phyloP scores from a whole-genome alignment of 1,140 invertebrate species.

The Drosophila grimshawi region DNA sequence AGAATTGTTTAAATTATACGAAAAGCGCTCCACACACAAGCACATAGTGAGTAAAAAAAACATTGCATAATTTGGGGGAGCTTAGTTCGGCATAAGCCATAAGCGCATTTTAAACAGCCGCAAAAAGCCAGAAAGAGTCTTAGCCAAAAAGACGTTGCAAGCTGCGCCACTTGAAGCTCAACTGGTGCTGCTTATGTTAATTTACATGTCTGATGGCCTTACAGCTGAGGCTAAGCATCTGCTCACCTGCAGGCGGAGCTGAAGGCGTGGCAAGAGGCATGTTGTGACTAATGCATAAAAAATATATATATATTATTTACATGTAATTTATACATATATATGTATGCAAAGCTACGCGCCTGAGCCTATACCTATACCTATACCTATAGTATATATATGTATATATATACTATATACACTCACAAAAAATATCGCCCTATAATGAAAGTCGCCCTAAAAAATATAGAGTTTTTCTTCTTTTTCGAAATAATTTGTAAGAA shows the following conservation, averaged over 20 bases:
- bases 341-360: slow-evolving; percentile 35
- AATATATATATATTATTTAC: slow-evolving; percentile 36
- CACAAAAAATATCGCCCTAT: too few species aligned
- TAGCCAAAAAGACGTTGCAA: slow-evolving; percentile 44
- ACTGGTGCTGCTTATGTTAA: slow-evolving; percentile 70
- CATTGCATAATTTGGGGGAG: slow-evolving; percentile 64
- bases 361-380: too few species aligned
- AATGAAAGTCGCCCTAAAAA: too few species aligned
- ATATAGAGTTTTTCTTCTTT: too few species aligned
- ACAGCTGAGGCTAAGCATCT: slow-evolving; percentile 38
- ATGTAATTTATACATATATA: slow-evolving; percentile 11
- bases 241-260: slow-evolving; percentile 8
- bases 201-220: slow-evolving; percentile 71
- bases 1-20: slow-evolving; percentile 31
- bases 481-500: too few species aligned
- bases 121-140: slow-evolving; percentile 18
- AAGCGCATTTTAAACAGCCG: slow-evolving; percentile 62
- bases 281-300: slow-evolving; percentile 66
- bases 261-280: slow-evolving; percentile 31
- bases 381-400: too few species aligned
- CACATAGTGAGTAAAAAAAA: slow-evolving; percentile 28
- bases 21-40: slow-evolving; percentile 1
- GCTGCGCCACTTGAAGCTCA: slow-evolving; percentile 50
- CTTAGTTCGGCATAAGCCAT: slow-evolving; percentile 17
- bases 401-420: too few species aligned